These are phyloP conservation scores for Chinchilla lanigera DNA, from an alignment of 2,113 vertebrate genomes.

Conservation along the genomic window DNA sequence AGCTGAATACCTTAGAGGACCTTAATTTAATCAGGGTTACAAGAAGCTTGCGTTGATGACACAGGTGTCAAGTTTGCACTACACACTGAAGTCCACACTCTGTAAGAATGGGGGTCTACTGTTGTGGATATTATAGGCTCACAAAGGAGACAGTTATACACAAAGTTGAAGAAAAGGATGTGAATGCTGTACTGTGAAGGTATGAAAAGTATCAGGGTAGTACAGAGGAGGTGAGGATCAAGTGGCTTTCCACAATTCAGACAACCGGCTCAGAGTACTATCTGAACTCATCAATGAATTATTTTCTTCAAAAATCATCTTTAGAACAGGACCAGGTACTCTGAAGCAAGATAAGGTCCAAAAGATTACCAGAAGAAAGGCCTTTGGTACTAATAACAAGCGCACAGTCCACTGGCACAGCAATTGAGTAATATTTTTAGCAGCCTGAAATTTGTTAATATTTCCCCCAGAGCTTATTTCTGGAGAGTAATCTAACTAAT, in stretches of 20 bases:
- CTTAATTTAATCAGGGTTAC: neutral
- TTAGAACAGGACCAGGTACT: neutral
- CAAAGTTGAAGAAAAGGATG: neutral
- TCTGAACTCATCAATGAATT: neutral
- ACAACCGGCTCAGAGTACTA: neutral
- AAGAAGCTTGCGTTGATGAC: neutral
- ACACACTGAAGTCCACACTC: neutral
- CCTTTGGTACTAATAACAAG: neutral
- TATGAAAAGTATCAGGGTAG: neutral
- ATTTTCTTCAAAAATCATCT: conserved; percentile 22
- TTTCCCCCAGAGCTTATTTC: neutral
- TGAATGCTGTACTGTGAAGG: neutral
- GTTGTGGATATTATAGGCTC: neutral
- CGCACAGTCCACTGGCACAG: neutral
- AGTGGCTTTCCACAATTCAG: neutral
- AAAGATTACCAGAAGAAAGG: neutral
- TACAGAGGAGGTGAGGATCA: neutral
- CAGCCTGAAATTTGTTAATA: neutral
- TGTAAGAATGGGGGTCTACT: neutral
- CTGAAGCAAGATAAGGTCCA: neutral
- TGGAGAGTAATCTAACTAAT: neutral
- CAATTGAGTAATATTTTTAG: neutral
- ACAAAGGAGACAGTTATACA: neutral
- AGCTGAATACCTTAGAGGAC: neutral
- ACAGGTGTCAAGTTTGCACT: neutral